Evolutionary conservation across 1,140 invertebrate species (phyloP).

Genomic region (Lordiphosa collinella): DNA sequence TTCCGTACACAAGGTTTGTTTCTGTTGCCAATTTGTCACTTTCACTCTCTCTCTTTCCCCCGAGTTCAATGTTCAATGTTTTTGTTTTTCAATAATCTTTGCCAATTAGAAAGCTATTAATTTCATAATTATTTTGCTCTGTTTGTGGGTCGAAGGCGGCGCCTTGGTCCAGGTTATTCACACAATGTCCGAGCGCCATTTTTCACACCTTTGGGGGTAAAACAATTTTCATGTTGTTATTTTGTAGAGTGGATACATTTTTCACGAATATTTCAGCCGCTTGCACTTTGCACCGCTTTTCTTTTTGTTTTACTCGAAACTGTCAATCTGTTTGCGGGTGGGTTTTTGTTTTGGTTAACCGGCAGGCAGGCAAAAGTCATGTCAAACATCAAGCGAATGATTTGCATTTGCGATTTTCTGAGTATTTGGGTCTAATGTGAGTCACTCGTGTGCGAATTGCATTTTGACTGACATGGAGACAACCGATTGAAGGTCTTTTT

Average conservation of each 20-base stretch:
- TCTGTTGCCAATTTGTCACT: constrained; percentile 34
- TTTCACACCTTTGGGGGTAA: constrained; percentile 32
- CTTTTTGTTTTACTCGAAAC: constrained; percentile 8
- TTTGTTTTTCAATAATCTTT: constrained; percentile 44
- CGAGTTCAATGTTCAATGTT: constrained; percentile 38
- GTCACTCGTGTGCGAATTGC: constrained; percentile 23
- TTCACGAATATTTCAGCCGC: constrained; percentile 44
- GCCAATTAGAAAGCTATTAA: constrained; percentile 68
- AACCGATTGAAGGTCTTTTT: too few species aligned
- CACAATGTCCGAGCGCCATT: constrained; percentile 43
- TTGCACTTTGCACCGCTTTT: constrained; percentile 8
- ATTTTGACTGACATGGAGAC: constrained; percentile 16
- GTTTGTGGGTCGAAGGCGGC: constrained; percentile 6
- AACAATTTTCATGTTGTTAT: constrained; percentile 27
- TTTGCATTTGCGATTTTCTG: constrained; percentile 35
- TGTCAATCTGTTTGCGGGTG: constrained; percentile 42
- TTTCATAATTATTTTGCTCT: constrained; percentile 67
- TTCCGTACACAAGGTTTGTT: constrained; percentile 31
- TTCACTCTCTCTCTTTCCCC: constrained; percentile 1
- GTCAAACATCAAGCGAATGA: constrained; percentile 47
- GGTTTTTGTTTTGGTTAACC: constrained; percentile 43
- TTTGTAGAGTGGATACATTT: neutral
- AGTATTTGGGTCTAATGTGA: neutral
- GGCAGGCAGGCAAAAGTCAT: constrained; percentile 18
- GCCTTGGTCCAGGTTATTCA: constrained; percentile 67